Base-by-base conservation (phyloP, 2,113 vertebrate genomes). In the Nestor notabilis region DNA sequence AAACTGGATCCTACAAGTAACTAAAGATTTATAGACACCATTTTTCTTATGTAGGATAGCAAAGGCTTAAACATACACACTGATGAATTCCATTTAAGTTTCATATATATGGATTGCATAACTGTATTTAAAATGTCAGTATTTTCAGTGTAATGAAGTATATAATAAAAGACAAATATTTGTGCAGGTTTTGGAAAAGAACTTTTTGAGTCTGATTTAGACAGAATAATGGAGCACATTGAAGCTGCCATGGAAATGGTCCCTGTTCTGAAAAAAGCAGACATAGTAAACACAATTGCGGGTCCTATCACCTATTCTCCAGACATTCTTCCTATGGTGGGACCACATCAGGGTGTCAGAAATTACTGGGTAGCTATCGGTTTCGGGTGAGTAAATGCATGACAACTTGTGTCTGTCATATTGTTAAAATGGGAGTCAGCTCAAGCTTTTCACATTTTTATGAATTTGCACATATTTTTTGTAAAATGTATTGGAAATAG, bases 291-390 rank as follows among this genome's bases (percentile, higher is more conserved):
- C 90, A 97, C 99, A 0, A 98, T 99, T 97, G 98, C 99, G 4
- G 99, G 99, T 56, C 99, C 99, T 24, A 99, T 99, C 96, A 99
- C 99, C 8, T 99, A 99, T 94, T 99, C 99, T 95, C 99, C 99
- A 35, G 99, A 99, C 97, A 98, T 99, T 56, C 98, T 99, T 93
- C 99, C 99, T 49, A 99, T 99, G 99, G 98, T 99, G 28, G 99
- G 99, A 71, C 99, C 99, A n/a, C 98, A 99, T 91, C 99, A 99
- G 33, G 99, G 99, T 52, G 97, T 98, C 64, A 97, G 93, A 90
- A 99, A 99, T 98, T 99, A 99, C 97, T 99, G 99, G 99, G 98
- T 99, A 7, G 99, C 99, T 70, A 97, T 99, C 41, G 99, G 99
- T 72, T 99, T 99, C 6, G 99, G 99, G 99, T 99, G 90, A 98